Percentiles rank a stretch among this genome's conserved stretches.
phyloP scores from a whole-genome alignment of 1,140 invertebrate genomes.

The Diuraphis noxia region DNA sequence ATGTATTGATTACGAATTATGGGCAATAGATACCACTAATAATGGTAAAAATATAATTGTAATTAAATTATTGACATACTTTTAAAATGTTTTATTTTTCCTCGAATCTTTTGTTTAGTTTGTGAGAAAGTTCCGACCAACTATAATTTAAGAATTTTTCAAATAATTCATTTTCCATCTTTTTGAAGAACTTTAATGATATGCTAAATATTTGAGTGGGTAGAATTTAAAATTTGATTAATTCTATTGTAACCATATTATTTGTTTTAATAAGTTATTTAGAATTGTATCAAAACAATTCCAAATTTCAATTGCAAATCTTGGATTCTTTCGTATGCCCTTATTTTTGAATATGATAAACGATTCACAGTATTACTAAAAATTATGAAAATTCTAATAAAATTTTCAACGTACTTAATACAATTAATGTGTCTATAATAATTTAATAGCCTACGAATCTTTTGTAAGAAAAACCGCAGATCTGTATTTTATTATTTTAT shows the following conservation, averaged over 20 bases:
- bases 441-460: too few relatives aligned
- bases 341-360: too few relatives aligned
- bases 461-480: too few relatives aligned
- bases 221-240: background rate
- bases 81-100: background rate
- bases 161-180: background rate
- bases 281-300: background rate
- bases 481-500: too few relatives aligned
- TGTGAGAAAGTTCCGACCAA: background rate
- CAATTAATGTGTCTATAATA: too few relatives aligned
- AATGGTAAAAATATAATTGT: background rate
- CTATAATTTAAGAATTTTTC: background rate
- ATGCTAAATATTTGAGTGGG: background rate
- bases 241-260: background rate
- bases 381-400: too few relatives aligned
- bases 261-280: background rate
- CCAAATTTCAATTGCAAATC: background rate
- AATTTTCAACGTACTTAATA: too few relatives aligned
- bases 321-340: background rate
- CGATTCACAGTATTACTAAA: too few relatives aligned
- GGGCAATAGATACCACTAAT: too few relatives aligned
- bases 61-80: background rate
- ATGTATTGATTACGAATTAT: too few relatives aligned
- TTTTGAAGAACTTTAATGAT: background rate
- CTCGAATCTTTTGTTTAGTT: background rate